Percentiles rank a stretch among this genome's conserved stretches.
Evolutionary conservation across 2,888 invertebrate species (phyloP).

Genomic region (Nymphalis urticae): DNA sequence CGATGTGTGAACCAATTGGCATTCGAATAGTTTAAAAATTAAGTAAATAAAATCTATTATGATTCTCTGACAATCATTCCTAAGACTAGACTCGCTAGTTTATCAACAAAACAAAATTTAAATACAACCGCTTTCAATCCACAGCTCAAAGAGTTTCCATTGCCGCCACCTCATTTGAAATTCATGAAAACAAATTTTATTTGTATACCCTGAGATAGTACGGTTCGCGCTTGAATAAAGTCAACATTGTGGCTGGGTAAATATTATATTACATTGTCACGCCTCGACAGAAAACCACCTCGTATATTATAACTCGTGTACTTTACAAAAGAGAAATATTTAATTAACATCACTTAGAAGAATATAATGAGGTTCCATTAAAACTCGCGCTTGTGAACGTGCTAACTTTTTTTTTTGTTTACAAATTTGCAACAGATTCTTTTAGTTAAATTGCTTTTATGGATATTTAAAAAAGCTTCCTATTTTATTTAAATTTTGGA

Average conservation of each 20-base stretch:
- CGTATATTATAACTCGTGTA: slow-evolving; percentile 7
- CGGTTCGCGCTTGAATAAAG: slow-evolving; percentile 23
- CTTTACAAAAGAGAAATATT: background rate
- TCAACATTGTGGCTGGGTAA: slow-evolving; percentile 22
- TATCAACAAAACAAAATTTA: slow-evolving; percentile 12
- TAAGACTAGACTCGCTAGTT: slow-evolving; percentile 4
- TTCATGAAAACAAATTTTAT: slow-evolving; percentile 38
- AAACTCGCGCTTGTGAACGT: too few relatives aligned
- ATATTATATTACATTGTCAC: slow-evolving; percentile 17
- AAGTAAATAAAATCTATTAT: background rate
- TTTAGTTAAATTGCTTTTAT: too few relatives aligned
- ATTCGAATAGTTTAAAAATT: too few relatives aligned
- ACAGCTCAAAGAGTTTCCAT: slow-evolving; percentile 12
- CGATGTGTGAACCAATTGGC: too few relatives aligned
- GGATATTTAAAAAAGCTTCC: too few relatives aligned
- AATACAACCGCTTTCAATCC: slow-evolving; percentile 6
- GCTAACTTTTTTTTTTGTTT: too few relatives aligned
- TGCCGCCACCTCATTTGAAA: slow-evolving; percentile 28
- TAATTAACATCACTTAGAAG: background rate
- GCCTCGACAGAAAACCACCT: slow-evolving; percentile 10
- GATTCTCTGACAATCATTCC: background rate
- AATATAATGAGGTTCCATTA: background rate
- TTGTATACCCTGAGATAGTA: slow-evolving; percentile 27
- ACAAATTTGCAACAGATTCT: too few relatives aligned
- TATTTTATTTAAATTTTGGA: too few relatives aligned